Evolutionary conservation across 2,113 vertebrate species (phyloP).

Genomic region (Pleuronectes platessa): DNA sequence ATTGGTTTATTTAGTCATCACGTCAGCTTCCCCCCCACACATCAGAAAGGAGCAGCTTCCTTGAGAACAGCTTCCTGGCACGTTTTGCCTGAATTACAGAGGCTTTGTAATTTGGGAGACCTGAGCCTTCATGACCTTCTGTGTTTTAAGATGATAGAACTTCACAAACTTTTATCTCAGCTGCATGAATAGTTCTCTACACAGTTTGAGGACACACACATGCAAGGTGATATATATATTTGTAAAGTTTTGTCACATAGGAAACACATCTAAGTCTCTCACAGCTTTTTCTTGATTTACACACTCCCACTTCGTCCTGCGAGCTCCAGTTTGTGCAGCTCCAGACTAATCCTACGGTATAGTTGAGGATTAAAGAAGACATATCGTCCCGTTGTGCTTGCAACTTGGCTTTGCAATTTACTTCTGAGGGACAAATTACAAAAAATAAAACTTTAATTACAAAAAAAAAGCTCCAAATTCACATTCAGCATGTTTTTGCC

Average conservation of each 20-base stretch:
- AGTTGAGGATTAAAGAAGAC: constrained; percentile 16
- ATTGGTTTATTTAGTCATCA: not conserved
- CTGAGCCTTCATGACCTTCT: constrained; percentile 11
- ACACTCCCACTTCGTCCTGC: constrained; percentile 5
- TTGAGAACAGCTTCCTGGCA: too few species aligned
- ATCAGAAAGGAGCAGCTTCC: constrained; percentile 7
- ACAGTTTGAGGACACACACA: not conserved
- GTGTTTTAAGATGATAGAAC: not conserved
- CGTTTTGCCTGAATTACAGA: too few species aligned
- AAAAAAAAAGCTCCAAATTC: constrained; percentile 39
- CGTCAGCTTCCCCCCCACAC: not conserved
- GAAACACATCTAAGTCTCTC: not conserved
- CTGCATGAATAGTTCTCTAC: constrained; percentile 21
- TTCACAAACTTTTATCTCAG: not conserved
- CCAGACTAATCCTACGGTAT: constrained; percentile 7
- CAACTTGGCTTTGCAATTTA: constrained; percentile 41
- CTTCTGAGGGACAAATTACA: constrained; percentile 24
- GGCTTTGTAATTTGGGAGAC: constrained; percentile 4
- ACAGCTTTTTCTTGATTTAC: constrained; percentile 16
- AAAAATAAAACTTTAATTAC: constrained; percentile 25
- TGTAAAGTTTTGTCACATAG: too few species aligned
- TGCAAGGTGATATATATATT: too few species aligned
- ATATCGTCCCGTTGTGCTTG: constrained; percentile 49
- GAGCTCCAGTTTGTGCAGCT: constrained; percentile 21
- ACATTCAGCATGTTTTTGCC: constrained; percentile 58